Base-by-base conservation (phyloP, 2,888 invertebrate species). In the Trissolcus brochymenae region DNA sequence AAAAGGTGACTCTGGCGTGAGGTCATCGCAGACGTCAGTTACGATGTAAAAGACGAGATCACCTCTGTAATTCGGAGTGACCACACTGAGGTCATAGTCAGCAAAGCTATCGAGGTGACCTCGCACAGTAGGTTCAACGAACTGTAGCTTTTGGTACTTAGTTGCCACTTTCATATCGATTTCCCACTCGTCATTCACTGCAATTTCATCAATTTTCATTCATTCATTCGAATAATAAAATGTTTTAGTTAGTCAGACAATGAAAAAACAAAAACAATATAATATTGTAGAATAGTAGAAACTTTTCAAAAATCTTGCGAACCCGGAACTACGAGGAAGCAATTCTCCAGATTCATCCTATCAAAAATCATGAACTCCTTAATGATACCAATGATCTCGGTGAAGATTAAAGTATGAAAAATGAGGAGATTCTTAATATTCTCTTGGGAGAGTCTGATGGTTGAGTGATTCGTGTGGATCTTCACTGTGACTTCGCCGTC, bases 21-120 rank as follows among this genome's bases (percentile, higher is more conserved):
- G 87, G 80, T 95, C 91, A 9, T 92, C 90, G 50, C 93, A 91
- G 6, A 96, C 92, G 82, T 92, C 90, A 0, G 94, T 92, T 0
- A 96, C 95, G 25, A 95, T 89, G 85, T 95, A 95, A 19, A 89
- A 82, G 40, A 78, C 82, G 7, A 79, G 55, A 11, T 82, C 82
- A 4, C 80, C 76, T 81, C 94, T 90, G 87, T 98, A 98, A 93
- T 95, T 96, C 0, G 98, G 98, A 74, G 94, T 93, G 0, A 99
- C 94, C 0, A 99, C 93, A 51, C 92, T 92, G 81, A 94, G 91
- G 29, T 93, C 90, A 86, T 94, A 96, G 17, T 91, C 91, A 43
- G 93, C 91, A 9, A 90, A 88, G 0, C 90, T 90, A 9, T 95
- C 93, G 0, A 85, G 76, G 56, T 93, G 87, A 0, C 14, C 25